These are phyloP conservation scores for Eupithecia dodoneata DNA, from an alignment of 2,888 invertebrate genomes.

Conservation along the genomic window DNA sequence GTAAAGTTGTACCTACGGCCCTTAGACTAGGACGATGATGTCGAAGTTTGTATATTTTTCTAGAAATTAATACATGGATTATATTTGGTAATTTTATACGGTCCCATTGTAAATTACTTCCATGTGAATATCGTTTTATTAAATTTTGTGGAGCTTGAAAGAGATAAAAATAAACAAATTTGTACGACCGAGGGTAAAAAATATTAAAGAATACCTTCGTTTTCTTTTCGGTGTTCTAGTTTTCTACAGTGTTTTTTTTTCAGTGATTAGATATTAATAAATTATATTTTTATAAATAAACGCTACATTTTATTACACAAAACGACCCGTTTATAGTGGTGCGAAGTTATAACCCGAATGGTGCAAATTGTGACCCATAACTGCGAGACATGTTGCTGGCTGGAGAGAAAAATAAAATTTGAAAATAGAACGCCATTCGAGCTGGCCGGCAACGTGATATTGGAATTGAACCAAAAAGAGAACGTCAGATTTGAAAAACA, in stretches of 20 bases:
- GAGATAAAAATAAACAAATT: not conserved
- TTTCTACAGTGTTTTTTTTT: not conserved
- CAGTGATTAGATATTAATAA: not conserved
- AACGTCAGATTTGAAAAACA: constrained; percentile 25
- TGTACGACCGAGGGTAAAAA: not conserved
- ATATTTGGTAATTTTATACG: no score
- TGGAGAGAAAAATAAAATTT: constrained; percentile 64
- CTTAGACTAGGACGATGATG: no score
- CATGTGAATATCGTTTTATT: not conserved
- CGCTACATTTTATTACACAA: constrained; percentile 39
- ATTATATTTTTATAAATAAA: not conserved
- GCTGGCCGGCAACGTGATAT: constrained; percentile 46
- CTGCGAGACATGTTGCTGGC: constrained; percentile 71
- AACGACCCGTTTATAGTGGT: constrained; percentile 50
- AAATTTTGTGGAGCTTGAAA: not conserved
- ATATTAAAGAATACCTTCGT: not conserved
- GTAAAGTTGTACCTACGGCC: not conserved
- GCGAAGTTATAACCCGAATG: constrained; percentile 76
- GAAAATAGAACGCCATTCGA: constrained; percentile 50
- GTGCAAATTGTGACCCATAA: constrained; percentile 83
- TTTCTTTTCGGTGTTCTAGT: not conserved
- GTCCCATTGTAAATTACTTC: not conserved
- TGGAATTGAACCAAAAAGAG: constrained; percentile 43
- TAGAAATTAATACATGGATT: no score
- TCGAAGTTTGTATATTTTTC: no score